phyloP scores from a whole-genome alignment of 2,888 invertebrate genomes.

The Hyalella azteca region DNA sequence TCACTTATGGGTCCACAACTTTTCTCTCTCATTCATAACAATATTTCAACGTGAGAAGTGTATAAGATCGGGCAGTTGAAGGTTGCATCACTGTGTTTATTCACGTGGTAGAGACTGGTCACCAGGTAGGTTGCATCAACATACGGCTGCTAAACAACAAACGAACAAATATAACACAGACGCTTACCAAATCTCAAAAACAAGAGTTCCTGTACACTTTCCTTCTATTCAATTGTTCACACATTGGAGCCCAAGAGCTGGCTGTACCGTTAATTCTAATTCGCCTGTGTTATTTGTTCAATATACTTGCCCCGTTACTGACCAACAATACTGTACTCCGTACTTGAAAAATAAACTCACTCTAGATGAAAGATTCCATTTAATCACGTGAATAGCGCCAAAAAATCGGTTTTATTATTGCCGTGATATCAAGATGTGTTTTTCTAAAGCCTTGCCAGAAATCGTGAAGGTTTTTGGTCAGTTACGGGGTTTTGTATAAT shows the following conservation, averaged over 20 bases:
- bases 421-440: neutral
- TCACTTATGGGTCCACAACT: no score
- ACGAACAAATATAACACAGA: conserved; percentile 31
- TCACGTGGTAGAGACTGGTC: no score
- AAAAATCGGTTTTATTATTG: no score
- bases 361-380: no score
- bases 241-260: conserved; percentile 17
- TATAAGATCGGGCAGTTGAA: no score
- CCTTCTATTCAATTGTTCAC: conserved; percentile 24
- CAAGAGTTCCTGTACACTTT: conserved; percentile 7
- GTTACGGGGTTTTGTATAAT: neutral
- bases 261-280: conserved; percentile 29
- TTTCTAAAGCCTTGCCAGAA: neutral
- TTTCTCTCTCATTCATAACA: no score
- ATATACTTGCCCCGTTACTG: neutral
- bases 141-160: conserved; percentile 21
- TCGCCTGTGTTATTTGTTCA: conserved; percentile 35
- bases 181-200: conserved; percentile 24
- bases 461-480: neutral
- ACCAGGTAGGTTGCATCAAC: neutral
- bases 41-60: no score
- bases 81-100: no score
- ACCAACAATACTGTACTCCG: no score
- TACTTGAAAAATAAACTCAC: no score
- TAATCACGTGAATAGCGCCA: no score